Evolutionary conservation across 2,113 vertebrate species (phyloP).

Genomic region (Pseudopipra pipra): DNA sequence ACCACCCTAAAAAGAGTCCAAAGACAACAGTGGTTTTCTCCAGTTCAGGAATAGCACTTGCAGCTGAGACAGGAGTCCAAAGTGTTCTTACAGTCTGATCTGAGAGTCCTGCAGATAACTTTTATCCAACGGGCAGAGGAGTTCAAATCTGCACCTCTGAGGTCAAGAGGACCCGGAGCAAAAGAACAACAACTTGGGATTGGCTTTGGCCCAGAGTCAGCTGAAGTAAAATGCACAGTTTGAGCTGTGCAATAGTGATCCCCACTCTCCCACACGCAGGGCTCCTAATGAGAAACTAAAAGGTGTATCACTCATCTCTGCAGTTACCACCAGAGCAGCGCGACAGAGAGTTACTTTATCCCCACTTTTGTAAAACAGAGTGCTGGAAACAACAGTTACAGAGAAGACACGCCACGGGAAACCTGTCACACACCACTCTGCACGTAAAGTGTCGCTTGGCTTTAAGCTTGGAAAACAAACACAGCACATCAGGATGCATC

Average conservation of each 20-base stretch:
- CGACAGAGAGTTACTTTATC: not conserved
- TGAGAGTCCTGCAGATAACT: fast-evolving
- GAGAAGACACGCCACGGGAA: not conserved
- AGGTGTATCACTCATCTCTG: not conserved
- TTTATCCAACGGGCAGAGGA: fast-evolving
- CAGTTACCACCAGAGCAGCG: not conserved
- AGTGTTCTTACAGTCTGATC: fast-evolving
- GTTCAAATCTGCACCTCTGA: not conserved
- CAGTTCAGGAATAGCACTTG: fast-evolving
- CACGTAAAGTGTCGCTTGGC: not conserved
- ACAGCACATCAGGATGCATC: not conserved
- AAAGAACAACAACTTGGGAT: fast-evolving
- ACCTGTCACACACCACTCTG: not conserved
- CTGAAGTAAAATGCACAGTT: not conserved
- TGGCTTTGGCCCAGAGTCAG: not conserved
- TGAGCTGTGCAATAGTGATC: not conserved
- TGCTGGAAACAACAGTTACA: not conserved
- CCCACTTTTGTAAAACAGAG: not conserved
- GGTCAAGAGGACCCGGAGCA: fast-evolving
- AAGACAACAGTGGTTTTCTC: not conserved
- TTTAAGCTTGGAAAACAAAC: not conserved
- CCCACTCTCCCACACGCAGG: not conserved
- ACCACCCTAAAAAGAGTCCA: not conserved
- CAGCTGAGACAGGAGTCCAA: fast-evolving
- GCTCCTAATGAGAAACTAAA: not conserved